These are phyloP conservation scores for Coracias cyanogaster DNA, from an alignment of 2,797 vertebrate species.

Conservation along the genomic window DNA sequence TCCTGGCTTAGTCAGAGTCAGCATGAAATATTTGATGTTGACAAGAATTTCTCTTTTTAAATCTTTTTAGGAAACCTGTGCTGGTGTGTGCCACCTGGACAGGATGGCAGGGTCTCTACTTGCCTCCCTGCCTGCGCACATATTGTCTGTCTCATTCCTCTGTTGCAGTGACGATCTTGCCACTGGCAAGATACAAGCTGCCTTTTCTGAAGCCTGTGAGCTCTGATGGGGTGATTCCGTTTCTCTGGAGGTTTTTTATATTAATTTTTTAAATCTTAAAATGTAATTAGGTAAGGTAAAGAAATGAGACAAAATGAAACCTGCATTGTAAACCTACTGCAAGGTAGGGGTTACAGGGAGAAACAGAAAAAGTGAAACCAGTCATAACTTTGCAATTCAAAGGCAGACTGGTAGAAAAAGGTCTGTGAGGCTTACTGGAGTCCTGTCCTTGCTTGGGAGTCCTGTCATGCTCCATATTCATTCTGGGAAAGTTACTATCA, in stretches of 20 bases:
- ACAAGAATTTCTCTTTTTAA: neutral
- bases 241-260: neutral
- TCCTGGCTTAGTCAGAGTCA: neutral
- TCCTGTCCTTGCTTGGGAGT: neutral
- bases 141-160: neutral
- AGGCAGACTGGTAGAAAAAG: neutral
- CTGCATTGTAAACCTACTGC: neutral
- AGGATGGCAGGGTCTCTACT: neutral
- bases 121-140: neutral
- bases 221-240: neutral
- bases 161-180: neutral
- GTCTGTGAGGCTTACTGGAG: neutral
- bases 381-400: conserved; percentile 2
- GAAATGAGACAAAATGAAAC: conserved; percentile 1
- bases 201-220: neutral
- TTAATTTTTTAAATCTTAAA: neutral
- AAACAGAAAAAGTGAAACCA: neutral
- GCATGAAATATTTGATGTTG: neutral
- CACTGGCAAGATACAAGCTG: neutral
- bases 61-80: neutral
- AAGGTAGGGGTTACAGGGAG: neutral
- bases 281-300: neutral
- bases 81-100: neutral
- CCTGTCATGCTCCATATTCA: neutral
- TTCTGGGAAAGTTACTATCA: neutral